Percentiles rank a stretch among this genome's conserved stretches.
Conservation (phyloP, 2,888 invertebrate species). For the Trichogramma dendrolimi region DNA sequence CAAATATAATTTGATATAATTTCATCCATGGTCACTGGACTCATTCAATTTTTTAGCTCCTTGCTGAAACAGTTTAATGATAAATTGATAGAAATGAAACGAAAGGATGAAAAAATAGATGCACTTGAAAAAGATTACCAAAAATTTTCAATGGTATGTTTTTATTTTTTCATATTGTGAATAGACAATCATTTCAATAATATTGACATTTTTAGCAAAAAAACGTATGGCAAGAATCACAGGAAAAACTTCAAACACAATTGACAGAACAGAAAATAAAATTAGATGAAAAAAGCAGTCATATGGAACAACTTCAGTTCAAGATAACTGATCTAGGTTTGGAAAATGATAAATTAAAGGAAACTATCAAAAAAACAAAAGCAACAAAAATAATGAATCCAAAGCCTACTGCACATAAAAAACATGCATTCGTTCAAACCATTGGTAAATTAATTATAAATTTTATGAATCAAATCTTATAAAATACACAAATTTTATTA, state of each 20-base stretch:
- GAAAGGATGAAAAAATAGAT: constrained; percentile 13
- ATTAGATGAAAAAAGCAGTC: constrained; percentile 36
- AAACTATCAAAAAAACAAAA: constrained; percentile 8
- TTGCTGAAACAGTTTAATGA: constrained; percentile 40
- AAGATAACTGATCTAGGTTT: constrained; percentile 38
- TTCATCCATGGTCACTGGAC: no score
- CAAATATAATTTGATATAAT: no score
- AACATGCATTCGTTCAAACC: constrained; percentile 18
- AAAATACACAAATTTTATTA: no score
- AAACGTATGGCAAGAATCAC: constrained; percentile 29
- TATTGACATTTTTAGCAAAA: constrained; percentile 31
- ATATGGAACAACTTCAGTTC: constrained; percentile 37
- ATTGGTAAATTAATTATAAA: constrained; percentile 7
- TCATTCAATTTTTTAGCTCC: constrained; percentile 32
- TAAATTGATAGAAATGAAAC: constrained; percentile 39
- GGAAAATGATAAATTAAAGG: constrained; percentile 27
- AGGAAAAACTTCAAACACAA: constrained; percentile 18
- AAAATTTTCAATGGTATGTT: constrained; percentile 37
- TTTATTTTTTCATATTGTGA: background rate
- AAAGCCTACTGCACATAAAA: constrained; percentile 5
- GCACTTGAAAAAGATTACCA: background rate
- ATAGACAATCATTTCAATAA: background rate
- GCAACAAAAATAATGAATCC: background rate
- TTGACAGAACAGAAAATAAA: constrained; percentile 26
- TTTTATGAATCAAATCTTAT: background rate